These are phyloP conservation scores for Synergus laeviventris DNA, from an alignment of 2,888 invertebrate genomes.

Conservation along the genomic window DNA sequence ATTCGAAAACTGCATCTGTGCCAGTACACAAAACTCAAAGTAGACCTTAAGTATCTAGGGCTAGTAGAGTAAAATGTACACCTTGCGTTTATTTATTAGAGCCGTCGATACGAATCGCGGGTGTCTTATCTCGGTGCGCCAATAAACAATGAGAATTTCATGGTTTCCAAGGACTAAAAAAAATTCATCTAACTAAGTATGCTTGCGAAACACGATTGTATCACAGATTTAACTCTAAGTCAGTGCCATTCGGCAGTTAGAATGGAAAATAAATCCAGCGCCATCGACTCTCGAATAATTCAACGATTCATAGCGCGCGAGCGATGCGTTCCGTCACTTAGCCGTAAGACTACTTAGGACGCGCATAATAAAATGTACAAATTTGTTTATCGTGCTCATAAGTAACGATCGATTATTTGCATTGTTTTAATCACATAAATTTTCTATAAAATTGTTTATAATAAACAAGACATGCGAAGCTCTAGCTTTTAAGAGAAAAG, in stretches of 20 bases:
- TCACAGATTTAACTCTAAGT: slow-evolving; percentile 49
- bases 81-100: slow-evolving; percentile 19
- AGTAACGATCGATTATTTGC: slow-evolving; percentile 69
- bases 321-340: slow-evolving; percentile 59
- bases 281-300: slow-evolving; percentile 46
- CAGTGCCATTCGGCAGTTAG: slow-evolving; percentile 60
- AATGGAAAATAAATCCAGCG: slow-evolving; percentile 41
- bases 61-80: slow-evolving; percentile 17
- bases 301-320: slow-evolving; percentile 35
- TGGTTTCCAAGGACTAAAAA: not conserved
- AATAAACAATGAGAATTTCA: not conserved
- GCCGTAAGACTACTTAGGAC: slow-evolving; percentile 66
- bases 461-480: slow-evolving; percentile 62
- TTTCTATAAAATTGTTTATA: slow-evolving; percentile 74
- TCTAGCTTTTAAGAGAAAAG: slow-evolving; percentile 50
- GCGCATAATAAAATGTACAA: slow-evolving; percentile 75
- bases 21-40: slow-evolving; percentile 55
- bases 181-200: not conserved
- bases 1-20: slow-evolving; percentile 49
- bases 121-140: not conserved
- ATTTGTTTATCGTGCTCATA: slow-evolving; percentile 72
- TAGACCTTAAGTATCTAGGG: slow-evolving; percentile 3
- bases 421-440: slow-evolving; percentile 74
- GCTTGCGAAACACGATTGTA: not conserved
- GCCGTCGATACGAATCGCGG: not conserved